Conservation (phyloP, 2,113 vertebrate genomes). For the Triplophysa siluroides region DNA sequence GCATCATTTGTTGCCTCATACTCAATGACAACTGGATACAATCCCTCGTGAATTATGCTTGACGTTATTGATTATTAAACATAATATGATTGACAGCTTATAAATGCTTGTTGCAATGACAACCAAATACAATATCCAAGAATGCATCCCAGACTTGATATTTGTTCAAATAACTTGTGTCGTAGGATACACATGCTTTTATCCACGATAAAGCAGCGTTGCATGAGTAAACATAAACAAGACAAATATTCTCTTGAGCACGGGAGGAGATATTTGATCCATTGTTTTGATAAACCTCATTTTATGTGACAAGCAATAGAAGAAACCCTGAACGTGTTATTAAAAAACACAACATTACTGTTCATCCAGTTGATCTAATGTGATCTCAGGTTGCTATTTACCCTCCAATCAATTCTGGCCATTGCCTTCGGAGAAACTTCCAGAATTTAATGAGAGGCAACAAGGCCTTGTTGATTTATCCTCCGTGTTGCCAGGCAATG, state of each 20-base stretch:
- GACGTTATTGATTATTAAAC: background rate
- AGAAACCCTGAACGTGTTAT: background rate
- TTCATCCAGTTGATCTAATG: background rate
- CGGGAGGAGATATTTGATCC: background rate
- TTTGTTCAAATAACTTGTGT: too few relatives aligned
- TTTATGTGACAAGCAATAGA: background rate
- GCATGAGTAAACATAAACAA: constrained; percentile 23
- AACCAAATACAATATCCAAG: background rate
- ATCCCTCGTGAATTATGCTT: background rate
- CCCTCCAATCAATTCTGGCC: background rate
- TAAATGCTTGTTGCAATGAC: background rate
- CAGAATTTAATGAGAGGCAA: constrained; percentile 29
- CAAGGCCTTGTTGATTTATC: background rate
- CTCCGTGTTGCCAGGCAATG: constrained; percentile 54
- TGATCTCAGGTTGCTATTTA: background rate
- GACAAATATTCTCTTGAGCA: background rate
- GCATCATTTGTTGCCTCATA: too few relatives aligned
- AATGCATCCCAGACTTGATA: background rate
- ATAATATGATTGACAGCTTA: background rate
- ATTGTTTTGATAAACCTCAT: background rate
- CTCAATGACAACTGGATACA: too few relatives aligned
- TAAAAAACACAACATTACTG: background rate
- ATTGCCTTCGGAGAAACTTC: constrained; percentile 27
- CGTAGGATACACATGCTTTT: background rate
- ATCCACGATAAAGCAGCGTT: background rate